phyloP scores from a whole-genome alignment of 2,888 invertebrate species.

The Drosophila anomalata region DNA sequence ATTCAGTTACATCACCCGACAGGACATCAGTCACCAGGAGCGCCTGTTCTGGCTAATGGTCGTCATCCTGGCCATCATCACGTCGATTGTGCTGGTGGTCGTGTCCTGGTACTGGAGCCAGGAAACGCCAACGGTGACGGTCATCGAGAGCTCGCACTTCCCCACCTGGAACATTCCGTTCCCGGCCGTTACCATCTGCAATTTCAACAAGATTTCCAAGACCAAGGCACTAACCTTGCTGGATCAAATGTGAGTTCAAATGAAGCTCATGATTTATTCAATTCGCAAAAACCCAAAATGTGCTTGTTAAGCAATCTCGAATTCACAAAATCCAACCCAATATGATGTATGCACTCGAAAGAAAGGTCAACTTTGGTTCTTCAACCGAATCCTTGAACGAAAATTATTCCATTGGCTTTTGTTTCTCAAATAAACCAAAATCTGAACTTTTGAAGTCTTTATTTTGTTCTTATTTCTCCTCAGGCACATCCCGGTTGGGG shows the following conservation, averaged over 20 bases:
- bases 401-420: background rate
- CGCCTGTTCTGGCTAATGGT: constrained; percentile 86
- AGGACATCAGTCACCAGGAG: constrained; percentile 85
- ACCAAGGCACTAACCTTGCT: constrained; percentile 81
- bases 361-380: constrained; percentile 12
- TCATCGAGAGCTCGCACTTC: constrained; percentile 85
- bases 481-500: constrained; percentile 79
- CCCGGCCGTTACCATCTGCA: constrained; percentile 86
- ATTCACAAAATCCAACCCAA: background rate
- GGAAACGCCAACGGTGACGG: constrained; percentile 87
- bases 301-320: background rate
- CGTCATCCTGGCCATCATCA: constrained; percentile 85
- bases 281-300: background rate
- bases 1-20: constrained; percentile 88
- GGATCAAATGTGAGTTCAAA: constrained; percentile 83
- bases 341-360: background rate
- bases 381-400: background rate
- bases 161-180: constrained; percentile 86
- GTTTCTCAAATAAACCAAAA: background rate
- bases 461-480: background rate
- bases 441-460: background rate
- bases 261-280: constrained; percentile 2
- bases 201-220: constrained; percentile 85
- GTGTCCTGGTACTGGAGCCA: constrained; percentile 87
- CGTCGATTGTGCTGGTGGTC: constrained; percentile 86